Evolutionary conservation across 2,797 vertebrate genomes (phyloP), one percentile per base, ranked within the genome.

Genomic region (Sebastes vulpes): DNA sequence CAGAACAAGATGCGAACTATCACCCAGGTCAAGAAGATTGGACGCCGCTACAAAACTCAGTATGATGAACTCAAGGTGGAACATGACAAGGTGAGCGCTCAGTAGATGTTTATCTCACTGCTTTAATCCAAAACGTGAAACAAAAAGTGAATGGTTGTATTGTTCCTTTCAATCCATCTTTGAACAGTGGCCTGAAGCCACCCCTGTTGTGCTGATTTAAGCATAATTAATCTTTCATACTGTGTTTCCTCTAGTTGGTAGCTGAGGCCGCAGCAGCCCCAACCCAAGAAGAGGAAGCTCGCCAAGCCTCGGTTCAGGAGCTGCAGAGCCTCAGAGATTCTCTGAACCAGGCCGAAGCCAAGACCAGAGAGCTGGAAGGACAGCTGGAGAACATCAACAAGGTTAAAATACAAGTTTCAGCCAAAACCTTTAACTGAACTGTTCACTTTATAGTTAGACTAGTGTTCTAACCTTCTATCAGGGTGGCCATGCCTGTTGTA

Each of bases 21-120:
- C 89, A 97, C 95, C 18, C 99, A 99, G 89, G 98, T 99, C 72
- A 99, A 98, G 95, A 99, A 99, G 94, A 98, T 99, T 1, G 99
- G 98, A 10, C 97, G 98, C 1, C 95, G 98, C 58, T 99, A 99
- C 87, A 99, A 99, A 91, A 98, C 96, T 42, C 99, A 99, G 1
- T 99, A 98, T 69, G 99, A 99, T 81, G 99, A 99, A 74, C 97
- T 99, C 9, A 99, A 99, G 89, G 94, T 96, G 42, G 95, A 97
- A 10, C 96, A 99, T 25, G 98, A 99, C 83, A 98, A 97, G 97
- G 99, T 98, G 85, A 76, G 54, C 14, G 20, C 16, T 69, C 50
- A 4, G 42, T 52, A 59, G 21, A 32, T 42, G 23, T 23, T 61
- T 16, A 18, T 5, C 10, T 26, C n/a, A n/a, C 25, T n/a, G 6